Percentiles rank a stretch among this genome's conserved stretches.
Evolutionary conservation across 2,888 invertebrate species (phyloP).

Genomic region (Pollenia griseotomentosa): DNA sequence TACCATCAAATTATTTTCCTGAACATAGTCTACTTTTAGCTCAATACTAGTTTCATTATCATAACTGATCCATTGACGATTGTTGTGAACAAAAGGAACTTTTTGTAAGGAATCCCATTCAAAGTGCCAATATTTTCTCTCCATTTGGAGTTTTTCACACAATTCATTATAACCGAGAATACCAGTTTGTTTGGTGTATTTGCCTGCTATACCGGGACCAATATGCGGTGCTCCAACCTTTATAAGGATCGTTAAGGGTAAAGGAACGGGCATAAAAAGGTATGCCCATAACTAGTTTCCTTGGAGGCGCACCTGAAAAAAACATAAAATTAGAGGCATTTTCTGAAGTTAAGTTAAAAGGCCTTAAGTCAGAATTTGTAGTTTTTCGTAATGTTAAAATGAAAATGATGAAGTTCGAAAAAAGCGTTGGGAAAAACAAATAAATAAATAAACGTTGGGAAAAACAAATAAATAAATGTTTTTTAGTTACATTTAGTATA

Average conservation of each 20-base stretch:
- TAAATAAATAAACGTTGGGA: too few relatives aligned
- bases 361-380: too few relatives aligned
- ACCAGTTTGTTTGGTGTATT: constrained; percentile 87
- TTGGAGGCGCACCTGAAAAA: constrained; percentile 85
- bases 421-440: too few relatives aligned
- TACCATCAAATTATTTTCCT: constrained; percentile 91
- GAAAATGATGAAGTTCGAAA: too few relatives aligned
- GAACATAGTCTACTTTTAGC: constrained; percentile 92
- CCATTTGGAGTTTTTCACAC: constrained; percentile 76
- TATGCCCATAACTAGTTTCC: constrained; percentile 89
- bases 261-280: constrained; percentile 90
- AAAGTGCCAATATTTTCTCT: not conserved
- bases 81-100: constrained; percentile 86
- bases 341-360: not conserved
- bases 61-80: constrained; percentile 96
- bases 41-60: constrained; percentile 92
- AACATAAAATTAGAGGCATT: not conserved
- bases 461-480: too few relatives aligned
- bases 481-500: too few relatives aligned
- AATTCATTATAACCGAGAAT: constrained; percentile 90
- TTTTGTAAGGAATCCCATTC: constrained; percentile 18
- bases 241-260: constrained; percentile 84
- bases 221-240: constrained; percentile 31
- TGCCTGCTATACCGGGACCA: constrained; percentile 84
- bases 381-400: too few relatives aligned